phyloP scores from a whole-genome alignment of 2,888 invertebrate species.

The Melinaea marsaeus region DNA sequence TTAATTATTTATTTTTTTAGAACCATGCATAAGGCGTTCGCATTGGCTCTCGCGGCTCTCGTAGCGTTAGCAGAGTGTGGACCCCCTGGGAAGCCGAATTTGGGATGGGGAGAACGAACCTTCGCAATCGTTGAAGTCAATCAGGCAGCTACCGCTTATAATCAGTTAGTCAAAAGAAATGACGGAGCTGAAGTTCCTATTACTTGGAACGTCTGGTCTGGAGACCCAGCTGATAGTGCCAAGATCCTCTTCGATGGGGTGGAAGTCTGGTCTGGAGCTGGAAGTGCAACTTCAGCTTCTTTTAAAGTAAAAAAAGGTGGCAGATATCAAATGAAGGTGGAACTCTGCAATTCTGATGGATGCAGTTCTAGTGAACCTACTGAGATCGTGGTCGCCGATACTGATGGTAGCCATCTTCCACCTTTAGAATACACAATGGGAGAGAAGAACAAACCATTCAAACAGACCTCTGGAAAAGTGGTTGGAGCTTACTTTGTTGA shows the following conservation, averaged over 20 bases:
- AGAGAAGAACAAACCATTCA: constrained; percentile 69
- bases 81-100: constrained; percentile 65
- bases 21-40: constrained; percentile 45
- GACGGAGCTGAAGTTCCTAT: constrained; percentile 69
- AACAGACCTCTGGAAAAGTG: constrained; percentile 71
- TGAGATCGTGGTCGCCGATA: constrained; percentile 69
- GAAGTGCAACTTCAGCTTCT: constrained; percentile 57
- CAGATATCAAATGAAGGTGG: constrained; percentile 64
- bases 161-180: constrained; percentile 62
- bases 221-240: constrained; percentile 61
- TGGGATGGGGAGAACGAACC: constrained; percentile 71
- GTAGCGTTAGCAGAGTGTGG: constrained; percentile 48
- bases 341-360: constrained; percentile 67
- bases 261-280: constrained; percentile 61
- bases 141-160: constrained; percentile 72
- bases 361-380: constrained; percentile 64
- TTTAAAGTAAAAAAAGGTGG: constrained; percentile 72
- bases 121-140: constrained; percentile 72
- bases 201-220: constrained; percentile 73
- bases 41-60: constrained; percentile 50
- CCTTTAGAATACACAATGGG: constrained; percentile 61
- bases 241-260: constrained; percentile 58
- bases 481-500: constrained; percentile 71
- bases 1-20: constrained; percentile 8
- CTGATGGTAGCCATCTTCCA: constrained; percentile 71